A percentile compares a stretch with the other conserved stretches of the same genome.
These are phyloP conservation scores for Drosophila prostipennis DNA, from an alignment of 2,888 invertebrate genomes.

Conservation along the genomic window DNA sequence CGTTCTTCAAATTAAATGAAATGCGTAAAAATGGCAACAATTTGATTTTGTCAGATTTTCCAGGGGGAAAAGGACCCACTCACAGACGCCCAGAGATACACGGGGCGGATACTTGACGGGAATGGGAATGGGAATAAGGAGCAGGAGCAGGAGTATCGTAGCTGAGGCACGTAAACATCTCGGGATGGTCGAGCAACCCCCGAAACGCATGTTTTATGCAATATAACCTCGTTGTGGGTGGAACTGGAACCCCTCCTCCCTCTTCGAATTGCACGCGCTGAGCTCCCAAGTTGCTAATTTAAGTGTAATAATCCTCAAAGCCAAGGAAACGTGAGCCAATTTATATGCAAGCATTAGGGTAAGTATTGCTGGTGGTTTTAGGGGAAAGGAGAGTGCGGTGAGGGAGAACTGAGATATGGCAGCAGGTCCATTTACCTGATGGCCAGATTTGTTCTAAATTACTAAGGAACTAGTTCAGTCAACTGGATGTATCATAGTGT, in stretches of 20 bases:
- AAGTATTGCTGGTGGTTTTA: slow-evolving; percentile 23
- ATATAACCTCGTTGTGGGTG: slow-evolving; percentile 30
- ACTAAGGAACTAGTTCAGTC: slow-evolving; percentile 21
- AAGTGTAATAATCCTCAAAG: slow-evolving; percentile 80
- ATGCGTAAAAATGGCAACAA: slow-evolving; percentile 80
- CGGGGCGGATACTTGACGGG: slow-evolving; percentile 14
- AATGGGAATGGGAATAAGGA: neutral
- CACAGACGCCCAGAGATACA: slow-evolving; percentile 23
- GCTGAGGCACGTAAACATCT: slow-evolving; percentile 54
- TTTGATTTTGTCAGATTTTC: slow-evolving; percentile 80
- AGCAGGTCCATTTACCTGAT: slow-evolving; percentile 48
- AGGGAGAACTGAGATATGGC: slow-evolving; percentile 10
- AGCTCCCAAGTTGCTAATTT: slow-evolving; percentile 83
- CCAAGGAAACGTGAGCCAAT: slow-evolving; percentile 81
- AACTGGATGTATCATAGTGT: neutral
- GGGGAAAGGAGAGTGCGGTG: slow-evolving; percentile 5
- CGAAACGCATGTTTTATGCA: slow-evolving; percentile 84
- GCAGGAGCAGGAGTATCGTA: slow-evolving; percentile 14
- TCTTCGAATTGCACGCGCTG: slow-evolving; percentile 64
- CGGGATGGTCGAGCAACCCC: slow-evolving; percentile 41
- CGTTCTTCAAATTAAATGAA: slow-evolving; percentile 81
- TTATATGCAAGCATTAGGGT: slow-evolving; percentile 79
- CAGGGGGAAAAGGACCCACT: slow-evolving; percentile 36
- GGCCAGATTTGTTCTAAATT: slow-evolving; percentile 46
- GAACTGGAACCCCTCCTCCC: slow-evolving; percentile 1